These are phyloP conservation scores for Iselma pallidipennis DNA, from an alignment of 2,888 invertebrate genomes.

Conservation along the genomic window DNA sequence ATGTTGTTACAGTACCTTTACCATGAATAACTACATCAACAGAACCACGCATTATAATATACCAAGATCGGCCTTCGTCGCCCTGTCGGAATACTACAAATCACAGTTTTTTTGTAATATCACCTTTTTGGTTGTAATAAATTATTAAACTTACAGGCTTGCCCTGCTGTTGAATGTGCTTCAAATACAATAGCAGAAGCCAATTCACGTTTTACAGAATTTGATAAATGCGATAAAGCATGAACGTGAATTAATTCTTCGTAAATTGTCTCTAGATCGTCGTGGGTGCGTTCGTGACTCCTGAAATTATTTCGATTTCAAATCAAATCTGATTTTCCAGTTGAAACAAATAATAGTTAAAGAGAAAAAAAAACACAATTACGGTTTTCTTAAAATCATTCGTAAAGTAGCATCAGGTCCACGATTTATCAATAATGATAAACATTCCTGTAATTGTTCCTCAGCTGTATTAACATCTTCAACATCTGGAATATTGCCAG, in stretches of 20 bases:
- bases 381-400: slow-evolving; percentile 81
- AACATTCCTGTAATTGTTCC: slow-evolving; percentile 68
- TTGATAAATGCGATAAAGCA: slow-evolving; percentile 78
- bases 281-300: slow-evolving; percentile 73
- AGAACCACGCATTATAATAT: slow-evolving; percentile 79
- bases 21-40: slow-evolving; percentile 85
- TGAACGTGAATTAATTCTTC: slow-evolving; percentile 82
- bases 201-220: slow-evolving; percentile 79
- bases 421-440: slow-evolving; percentile 68
- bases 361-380: slow-evolving; percentile 54
- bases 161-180: slow-evolving; percentile 75
- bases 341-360: too few relatives aligned
- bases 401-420: slow-evolving; percentile 79
- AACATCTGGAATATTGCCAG: slow-evolving; percentile 59
- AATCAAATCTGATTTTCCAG: too few relatives aligned
- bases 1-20: slow-evolving; percentile 79
- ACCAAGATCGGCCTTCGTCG: slow-evolving; percentile 84
- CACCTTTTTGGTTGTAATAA: too few relatives aligned
- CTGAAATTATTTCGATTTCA: slow-evolving; percentile 54
- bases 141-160: slow-evolving; percentile 68
- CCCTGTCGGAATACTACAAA: slow-evolving; percentile 79
- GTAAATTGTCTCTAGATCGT: slow-evolving; percentile 81
- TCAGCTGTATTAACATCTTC: slow-evolving; percentile 69
- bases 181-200: slow-evolving; percentile 80
- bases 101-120: too few relatives aligned